Percentiles rank a stretch among this genome's conserved stretches.
phyloP scores from a whole-genome alignment of 2,797 vertebrate species.

The Pelochelys cantorii region DNA sequence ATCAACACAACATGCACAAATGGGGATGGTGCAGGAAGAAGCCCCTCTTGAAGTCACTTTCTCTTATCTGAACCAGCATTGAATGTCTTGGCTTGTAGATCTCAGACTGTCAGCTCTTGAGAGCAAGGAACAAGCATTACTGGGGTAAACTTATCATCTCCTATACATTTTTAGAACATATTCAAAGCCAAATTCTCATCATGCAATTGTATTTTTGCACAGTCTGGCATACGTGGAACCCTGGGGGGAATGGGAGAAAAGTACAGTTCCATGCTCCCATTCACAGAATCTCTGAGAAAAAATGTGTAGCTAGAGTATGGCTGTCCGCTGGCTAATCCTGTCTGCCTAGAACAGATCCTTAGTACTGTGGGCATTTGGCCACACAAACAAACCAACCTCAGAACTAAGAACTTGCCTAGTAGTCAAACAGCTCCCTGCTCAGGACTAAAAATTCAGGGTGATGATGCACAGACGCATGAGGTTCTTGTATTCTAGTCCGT shows the following conservation, averaged over 20 bases:
- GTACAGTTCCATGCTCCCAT: background rate
- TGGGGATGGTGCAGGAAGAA: background rate
- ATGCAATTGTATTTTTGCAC: background rate
- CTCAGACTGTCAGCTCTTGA: background rate
- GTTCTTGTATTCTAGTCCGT: background rate
- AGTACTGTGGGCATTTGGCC: background rate
- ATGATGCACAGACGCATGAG: background rate
- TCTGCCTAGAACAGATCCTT: background rate
- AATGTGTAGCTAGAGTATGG: fast-evolving
- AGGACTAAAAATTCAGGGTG: background rate
- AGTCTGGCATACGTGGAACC: background rate
- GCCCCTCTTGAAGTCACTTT: background rate
- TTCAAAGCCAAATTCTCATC: background rate
- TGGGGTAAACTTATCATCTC: background rate
- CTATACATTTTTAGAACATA: background rate
- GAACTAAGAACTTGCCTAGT: background rate
- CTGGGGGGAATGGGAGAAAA: fast-evolving
- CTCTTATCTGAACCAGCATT: background rate
- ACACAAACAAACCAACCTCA: background rate
- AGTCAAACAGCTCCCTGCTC: background rate
- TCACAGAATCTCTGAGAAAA: background rate
- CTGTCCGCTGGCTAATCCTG: background rate
- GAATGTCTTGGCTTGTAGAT: background rate
- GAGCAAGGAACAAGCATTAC: background rate
- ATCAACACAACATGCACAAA: background rate